Base-by-base conservation (phyloP, 2,113 vertebrate species). In the Urocitellus parryii region DNA sequence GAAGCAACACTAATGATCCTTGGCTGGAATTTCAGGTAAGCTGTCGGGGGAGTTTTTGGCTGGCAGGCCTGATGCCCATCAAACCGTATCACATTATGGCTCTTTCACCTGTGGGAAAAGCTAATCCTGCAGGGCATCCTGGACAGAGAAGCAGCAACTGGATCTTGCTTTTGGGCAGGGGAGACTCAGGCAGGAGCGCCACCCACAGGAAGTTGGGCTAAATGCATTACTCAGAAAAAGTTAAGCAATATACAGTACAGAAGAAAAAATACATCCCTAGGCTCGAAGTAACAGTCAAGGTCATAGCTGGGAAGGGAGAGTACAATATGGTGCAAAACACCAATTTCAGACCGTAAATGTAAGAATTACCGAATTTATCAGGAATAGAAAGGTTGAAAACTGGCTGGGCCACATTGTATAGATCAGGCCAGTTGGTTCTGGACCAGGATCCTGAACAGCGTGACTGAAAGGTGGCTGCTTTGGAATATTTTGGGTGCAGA, bases 1-100 rank as follows among this genome's bases (percentile, higher is more conserved):
- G 95, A 74, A 96, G 95, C 89, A 91, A 68, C 92, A 32, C 81
- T 96, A 97, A 96, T 91, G 82, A 93, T 95, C 29, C 61, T 96
- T 92, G 95, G 95, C 93, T 91, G 89, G 70, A 79, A 93, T 74
- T 91, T 86, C 90, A 93, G 79, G 87, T 83, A 90, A 83, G 39
- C 37, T 96, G 96, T 83, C 78, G 82, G 82, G 42, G 24, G 37
- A 91, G 65, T 25, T 90, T 95, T 96, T 84, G 91, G 94, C 89
- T 91, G 88, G 68, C 81, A 87, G 72, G 37, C 14, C 34, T 42
- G 51, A 48, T 86, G 76, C 74, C 79, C 90, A 93, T 94, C 70
- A 91, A 95, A 95, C 27, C 83, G 45, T 85, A 82, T 56, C 39
- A 2, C 45, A 32, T 32, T 17, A 53, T 20, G 29, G 56, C 11